Evolutionary conservation across 2,888 invertebrate species (phyloP).

Genomic region (Drosophila emarginata): DNA sequence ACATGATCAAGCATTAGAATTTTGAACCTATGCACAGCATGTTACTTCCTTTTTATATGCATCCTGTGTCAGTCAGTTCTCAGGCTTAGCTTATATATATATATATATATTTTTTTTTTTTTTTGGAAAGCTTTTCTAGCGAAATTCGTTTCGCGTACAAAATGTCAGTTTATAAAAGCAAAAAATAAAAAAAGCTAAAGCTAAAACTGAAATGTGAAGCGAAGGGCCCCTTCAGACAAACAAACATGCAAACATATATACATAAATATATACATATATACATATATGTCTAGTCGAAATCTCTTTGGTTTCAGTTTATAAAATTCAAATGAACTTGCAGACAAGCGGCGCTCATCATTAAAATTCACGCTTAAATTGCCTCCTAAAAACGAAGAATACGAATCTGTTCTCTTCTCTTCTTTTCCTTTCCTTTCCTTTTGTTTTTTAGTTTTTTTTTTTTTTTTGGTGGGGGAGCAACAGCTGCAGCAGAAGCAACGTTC

Average conservation of each 20-base stretch:
- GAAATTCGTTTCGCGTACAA: slow-evolving; percentile 65
- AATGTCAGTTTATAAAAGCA: slow-evolving; percentile 62
- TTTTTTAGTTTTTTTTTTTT: too few species aligned
- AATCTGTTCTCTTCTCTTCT: background rate
- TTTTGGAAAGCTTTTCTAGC: slow-evolving; percentile 56
- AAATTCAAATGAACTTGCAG: slow-evolving; percentile 77
- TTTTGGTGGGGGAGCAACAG: slow-evolving; percentile 16
- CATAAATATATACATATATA: background rate
- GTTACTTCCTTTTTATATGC: slow-evolving; percentile 67
- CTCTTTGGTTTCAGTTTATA: slow-evolving; percentile 33
- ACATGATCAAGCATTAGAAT: slow-evolving; percentile 11
- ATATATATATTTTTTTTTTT: too few species aligned
- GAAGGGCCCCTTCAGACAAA: background rate
- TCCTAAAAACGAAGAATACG: slow-evolving; percentile 40
- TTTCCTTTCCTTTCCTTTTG: too few species aligned
- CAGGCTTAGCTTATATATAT: slow-evolving; percentile 35
- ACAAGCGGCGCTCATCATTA: slow-evolving; percentile 70
- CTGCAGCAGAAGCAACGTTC: slow-evolving; percentile 35
- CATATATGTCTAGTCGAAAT: slow-evolving; percentile 56
- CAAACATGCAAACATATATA: background rate
- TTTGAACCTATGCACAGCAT: slow-evolving; percentile 50
- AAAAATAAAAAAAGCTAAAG: background rate
- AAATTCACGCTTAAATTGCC: slow-evolving; percentile 76
- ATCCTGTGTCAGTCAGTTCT: slow-evolving; percentile 53
- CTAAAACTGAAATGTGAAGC: background rate